Base-by-base conservation (phyloP, 92 coral and sea anemone genomes). In the Zoanthus gigantus region DNA sequence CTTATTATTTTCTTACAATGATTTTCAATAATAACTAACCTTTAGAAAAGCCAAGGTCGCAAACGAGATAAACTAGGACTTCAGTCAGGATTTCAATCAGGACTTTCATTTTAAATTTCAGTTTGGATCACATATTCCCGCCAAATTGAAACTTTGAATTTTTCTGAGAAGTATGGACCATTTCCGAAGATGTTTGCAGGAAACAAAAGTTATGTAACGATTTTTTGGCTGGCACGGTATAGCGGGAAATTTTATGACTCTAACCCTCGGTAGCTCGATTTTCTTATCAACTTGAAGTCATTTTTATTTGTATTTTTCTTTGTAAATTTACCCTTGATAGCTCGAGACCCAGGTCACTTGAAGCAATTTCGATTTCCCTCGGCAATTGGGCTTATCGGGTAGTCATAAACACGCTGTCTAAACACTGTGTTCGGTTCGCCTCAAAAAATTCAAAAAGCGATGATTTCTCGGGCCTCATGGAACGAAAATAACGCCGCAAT, bases 401-500 rank as follows among this genome's bases (percentile, higher is more conserved):
- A 68, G 74, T 68, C 74, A 68, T 68, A 68, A 68, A 68, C 74
- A 68, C 44, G 74, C 74, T 23, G 74, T 68, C 29, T 68, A 68
- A 68, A 68, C 74, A 68, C 74, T 29, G 74, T 68, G 74, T 68
- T 68, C 74, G 37, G 74, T 68, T 45, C 74, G 74, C 74, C 74
- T 68, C 74, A 68, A 68, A 68, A 68, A 15, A 68, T 68, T 68
- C 74, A 68, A 68, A 68, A 68, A 68, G 28, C 74, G 37, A 68
- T 68, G 74, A 68, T 68, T 68, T 68, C 74, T 68, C 74, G 74
- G 74, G 74, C 74, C 74, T 68, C 74, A 18, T 68, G 74, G 74
- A 68, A 23, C 74, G 9, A 53, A 53, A 53, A 53, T 53, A 53
- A 53, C 42, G 1, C 42, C 42, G 42, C 42, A 34, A 34, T 34